A percentile compares a stretch with the other conserved stretches of the same genome.
These are phyloP conservation scores for Anarrhichthys ocellatus DNA, from an alignment of 2,113 vertebrate species.

Conservation along the genomic window DNA sequence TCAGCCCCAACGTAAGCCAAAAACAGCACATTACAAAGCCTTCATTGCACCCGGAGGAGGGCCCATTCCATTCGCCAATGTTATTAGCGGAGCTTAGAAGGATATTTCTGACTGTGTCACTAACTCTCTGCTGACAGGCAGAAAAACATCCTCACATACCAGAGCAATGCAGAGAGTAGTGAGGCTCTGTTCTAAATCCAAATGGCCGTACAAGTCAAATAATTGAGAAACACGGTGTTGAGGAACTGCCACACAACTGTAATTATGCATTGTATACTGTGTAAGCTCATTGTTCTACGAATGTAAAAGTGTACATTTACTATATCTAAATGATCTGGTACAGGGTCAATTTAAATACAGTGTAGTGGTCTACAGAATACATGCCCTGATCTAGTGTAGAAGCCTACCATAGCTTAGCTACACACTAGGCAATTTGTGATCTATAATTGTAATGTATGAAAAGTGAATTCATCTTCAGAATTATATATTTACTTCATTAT, in stretches of 20 bases:
- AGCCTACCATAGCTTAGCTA: neutral
- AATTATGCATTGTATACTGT: neutral
- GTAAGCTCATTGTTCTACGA: neutral
- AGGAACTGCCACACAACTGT: neutral
- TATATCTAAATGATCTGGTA: neutral
- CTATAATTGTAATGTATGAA: neutral
- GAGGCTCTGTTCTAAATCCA: constrained; percentile 23
- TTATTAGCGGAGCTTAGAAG: constrained; percentile 65
- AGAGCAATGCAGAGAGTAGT: constrained; percentile 20
- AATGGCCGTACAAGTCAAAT: constrained; percentile 13
- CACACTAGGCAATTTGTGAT: no score
- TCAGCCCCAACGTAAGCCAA: constrained; percentile 51
- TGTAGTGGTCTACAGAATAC: neutral
- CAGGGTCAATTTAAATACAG: neutral
- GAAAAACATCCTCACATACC: constrained; percentile 53
- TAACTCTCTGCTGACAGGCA: constrained; percentile 57
- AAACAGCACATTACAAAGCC: constrained; percentile 70
- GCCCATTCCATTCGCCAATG: constrained; percentile 47
- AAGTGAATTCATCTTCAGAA: neutral
- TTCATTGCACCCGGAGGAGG: constrained; percentile 69
- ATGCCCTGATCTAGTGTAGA: neutral
- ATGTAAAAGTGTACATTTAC: neutral
- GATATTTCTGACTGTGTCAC: constrained; percentile 67
- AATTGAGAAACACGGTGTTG: neutral
- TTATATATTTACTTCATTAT: neutral